Evolutionary conservation across 35 echinoderm and acorn worm species (phyloP), one percentile per base, ranked within the genome.

Genomic region (Acanthaster planci): DNA sequence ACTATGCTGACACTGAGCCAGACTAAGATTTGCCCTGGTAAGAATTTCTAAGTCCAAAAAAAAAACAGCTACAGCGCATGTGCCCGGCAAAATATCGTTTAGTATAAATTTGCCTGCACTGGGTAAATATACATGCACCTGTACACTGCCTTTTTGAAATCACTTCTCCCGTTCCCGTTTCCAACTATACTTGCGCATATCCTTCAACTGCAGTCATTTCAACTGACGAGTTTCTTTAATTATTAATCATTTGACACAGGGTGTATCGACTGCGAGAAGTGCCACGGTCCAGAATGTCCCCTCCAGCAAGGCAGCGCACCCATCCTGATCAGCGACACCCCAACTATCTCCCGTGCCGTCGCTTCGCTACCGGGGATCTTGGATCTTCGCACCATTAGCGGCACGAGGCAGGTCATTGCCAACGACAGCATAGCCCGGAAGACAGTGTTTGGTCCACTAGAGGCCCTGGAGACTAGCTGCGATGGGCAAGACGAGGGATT

Each of bases 221-320:
- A n/a, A n/a, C n/a, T 47, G 12, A 60, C 57, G 14, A 34, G 0
- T 7, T 2, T 30, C 39, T 7, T 55, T 55, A 10, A 22, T 81
- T 81, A 30, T 21, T 23, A 12, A 52, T 42, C 21, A 14, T 7
- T 5, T 26, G 7, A 19, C 38, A n/a, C 30, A 83, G 81, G 81
- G 81, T 83, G 81, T 60, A 57, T 40, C 23, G 81, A 83, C 36
- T 83, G 81, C 81, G 30, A 37, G 54, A 30, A 19, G 30, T 83
- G 81, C 34, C 81, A 83, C 56, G 81, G 81, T 31, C 81, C 26
- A 23, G 81, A 83, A 34, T 83, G 81, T 53, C 81, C 81, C 2
- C 42, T 47, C 42, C 42, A 47, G 42, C 42, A 36, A 32, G 19
- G 38, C 21, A 53, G 51, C 29, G 14, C 5, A 83, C 21, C 37